Conservation (phyloP, 2,797 vertebrate genomes). For the Meda fulgida region DNA sequence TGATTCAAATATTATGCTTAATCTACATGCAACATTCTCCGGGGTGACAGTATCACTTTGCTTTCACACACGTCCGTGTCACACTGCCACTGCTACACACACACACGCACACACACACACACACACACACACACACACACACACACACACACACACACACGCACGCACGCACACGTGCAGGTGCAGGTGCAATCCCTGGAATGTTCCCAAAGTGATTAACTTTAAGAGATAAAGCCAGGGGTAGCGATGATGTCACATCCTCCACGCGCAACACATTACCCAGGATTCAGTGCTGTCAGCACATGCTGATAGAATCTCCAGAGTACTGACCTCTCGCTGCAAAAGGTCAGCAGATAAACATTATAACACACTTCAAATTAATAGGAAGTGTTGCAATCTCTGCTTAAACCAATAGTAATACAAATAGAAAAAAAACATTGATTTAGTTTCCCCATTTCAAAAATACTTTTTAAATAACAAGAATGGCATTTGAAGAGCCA, state of each 20-base stretch:
- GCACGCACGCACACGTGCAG: not conserved
- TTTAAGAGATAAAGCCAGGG: constrained; percentile 48
- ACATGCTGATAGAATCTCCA: constrained; percentile 75
- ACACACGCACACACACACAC: not conserved
- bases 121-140: too few relatives aligned
- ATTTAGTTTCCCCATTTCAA: not conserved
- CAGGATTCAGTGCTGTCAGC: constrained; percentile 77
- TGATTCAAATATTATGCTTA: not conserved
- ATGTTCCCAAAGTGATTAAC: constrained; percentile 67
- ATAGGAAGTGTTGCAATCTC: not conserved
- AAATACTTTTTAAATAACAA: not conserved
- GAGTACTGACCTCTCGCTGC: constrained; percentile 77
- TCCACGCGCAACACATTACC: constrained; percentile 67
- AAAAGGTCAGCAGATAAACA: constrained; percentile 79
- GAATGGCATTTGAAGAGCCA: not conserved
- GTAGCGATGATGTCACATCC: constrained; percentile 44
- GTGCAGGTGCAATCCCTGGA: constrained; percentile 36
- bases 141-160: not conserved
- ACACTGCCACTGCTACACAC: not conserved
- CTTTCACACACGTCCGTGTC: not conserved
- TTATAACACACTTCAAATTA: constrained; percentile 54
- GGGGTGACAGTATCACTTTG: not conserved
- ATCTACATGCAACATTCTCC: not conserved
- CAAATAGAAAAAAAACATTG: not conserved
- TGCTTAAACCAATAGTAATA: not conserved